Percentiles rank a stretch among this genome's conserved stretches.
Conservation (phyloP, 2,888 invertebrate genomes). For the Caenorhabditis sp. region DNA sequence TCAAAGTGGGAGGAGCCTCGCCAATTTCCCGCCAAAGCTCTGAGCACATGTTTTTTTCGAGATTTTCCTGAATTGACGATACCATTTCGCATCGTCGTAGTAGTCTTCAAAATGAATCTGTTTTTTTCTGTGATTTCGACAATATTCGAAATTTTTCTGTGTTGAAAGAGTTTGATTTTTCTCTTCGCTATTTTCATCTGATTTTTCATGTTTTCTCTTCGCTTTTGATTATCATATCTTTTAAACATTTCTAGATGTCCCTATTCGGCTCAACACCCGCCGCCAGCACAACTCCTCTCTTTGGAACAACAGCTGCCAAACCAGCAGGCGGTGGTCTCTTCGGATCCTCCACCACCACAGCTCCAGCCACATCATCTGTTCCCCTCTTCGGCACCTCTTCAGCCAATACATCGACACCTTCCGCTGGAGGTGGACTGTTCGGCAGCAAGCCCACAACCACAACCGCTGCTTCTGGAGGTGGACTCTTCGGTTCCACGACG, state of each 20-base stretch:
- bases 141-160: too few relatives aligned
- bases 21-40: too few relatives aligned
- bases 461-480: slow-evolving; percentile 6
- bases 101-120: not conserved
- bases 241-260: slow-evolving; percentile 49
- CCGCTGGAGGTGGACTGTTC: too few relatives aligned
- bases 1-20: too few relatives aligned
- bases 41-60: too few relatives aligned
- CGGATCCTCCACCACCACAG: slow-evolving; percentile 54
- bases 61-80: too few relatives aligned
- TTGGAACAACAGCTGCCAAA: slow-evolving; percentile 31
- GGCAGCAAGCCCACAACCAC: too few relatives aligned
- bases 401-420: not conserved
- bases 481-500: not conserved
- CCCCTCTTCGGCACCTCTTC: slow-evolving; percentile 6
- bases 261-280: slow-evolving; percentile 33
- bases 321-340: slow-evolving; percentile 49
- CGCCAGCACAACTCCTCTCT: not conserved
- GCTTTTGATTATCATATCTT: not conserved
- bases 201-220: not conserved
- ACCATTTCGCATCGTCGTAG: too few relatives aligned
- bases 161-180: too few relatives aligned
- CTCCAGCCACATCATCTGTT: not conserved
- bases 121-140: too few relatives aligned
- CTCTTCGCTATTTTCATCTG: too few relatives aligned